Percentiles rank a stretch among this genome's conserved stretches.
These are phyloP conservation scores for Nemotelus nigrinus DNA, from an alignment of 2,888 invertebrate genomes.

Conservation along the genomic window DNA sequence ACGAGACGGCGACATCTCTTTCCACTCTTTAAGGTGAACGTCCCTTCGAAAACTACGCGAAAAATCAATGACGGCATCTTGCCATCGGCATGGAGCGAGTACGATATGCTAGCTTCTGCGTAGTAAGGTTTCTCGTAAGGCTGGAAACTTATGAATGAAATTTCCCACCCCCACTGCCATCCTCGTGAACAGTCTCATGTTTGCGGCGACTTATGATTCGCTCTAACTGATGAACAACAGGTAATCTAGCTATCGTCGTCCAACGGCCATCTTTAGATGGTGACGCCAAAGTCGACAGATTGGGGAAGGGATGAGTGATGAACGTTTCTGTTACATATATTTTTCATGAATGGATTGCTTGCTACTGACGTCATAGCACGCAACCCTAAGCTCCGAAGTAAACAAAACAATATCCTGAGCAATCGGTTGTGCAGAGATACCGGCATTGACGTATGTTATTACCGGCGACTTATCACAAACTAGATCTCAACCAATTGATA, in stretches of 20 bases:
- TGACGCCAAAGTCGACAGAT: neutral
- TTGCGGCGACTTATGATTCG: neutral
- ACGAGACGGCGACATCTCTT: neutral
- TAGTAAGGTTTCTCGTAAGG: constrained; percentile 2
- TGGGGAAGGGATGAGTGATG: neutral
- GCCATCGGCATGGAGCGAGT: neutral
- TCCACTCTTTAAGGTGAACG: neutral
- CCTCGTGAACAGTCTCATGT: too few relatives aligned
- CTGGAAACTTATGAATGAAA: constrained; percentile 19
- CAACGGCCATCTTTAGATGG: constrained; percentile 6
- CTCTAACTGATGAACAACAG: constrained; percentile 11
- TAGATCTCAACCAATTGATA: neutral
- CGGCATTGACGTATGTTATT: constrained; percentile 18
- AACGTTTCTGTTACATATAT: neutral
- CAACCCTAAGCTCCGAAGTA: constrained; percentile 11
- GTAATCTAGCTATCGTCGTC: neutral
- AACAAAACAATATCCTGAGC: neutral
- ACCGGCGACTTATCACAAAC: neutral
- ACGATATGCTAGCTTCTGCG: constrained; percentile 11
- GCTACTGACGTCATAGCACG: constrained; percentile 20
- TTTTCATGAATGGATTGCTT: constrained; percentile 12
- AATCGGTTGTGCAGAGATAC: neutral
- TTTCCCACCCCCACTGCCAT: too few relatives aligned
- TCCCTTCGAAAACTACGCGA: constrained; percentile 1
- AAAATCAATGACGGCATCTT: constrained; percentile 12